Conservation (phyloP, 35 echinoderm and acorn worm species). For the Apostichopus parvimensis region DNA sequence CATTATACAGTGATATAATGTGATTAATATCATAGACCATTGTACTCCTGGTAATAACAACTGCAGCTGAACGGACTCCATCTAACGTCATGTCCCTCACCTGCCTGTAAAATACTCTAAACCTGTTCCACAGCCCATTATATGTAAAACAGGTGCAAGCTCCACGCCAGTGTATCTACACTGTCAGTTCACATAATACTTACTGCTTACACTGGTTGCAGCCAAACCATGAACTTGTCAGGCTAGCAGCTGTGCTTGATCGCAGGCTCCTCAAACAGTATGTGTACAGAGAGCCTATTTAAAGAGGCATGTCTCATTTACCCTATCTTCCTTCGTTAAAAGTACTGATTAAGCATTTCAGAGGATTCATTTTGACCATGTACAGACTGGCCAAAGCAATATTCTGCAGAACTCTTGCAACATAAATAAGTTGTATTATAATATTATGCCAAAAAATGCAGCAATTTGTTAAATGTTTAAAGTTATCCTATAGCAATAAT, state of each 20-base stretch:
- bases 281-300: neutral
- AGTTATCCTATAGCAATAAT: too few species aligned
- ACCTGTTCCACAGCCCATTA: conserved; percentile 39
- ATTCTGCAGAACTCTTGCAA: too few species aligned
- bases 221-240: conserved; percentile 42
- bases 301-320: neutral
- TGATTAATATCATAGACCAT: too few species aligned
- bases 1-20: too few species aligned
- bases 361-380: too few species aligned
- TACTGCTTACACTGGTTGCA: neutral
- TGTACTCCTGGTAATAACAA: neutral
- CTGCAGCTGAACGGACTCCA: conserved; percentile 4
- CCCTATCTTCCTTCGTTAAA: too few species aligned
- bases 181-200: neutral
- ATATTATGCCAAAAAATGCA: too few species aligned
- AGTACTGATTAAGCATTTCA: too few species aligned
- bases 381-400: too few species aligned
- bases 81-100: conserved; percentile 26
- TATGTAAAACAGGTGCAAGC: conserved; percentile 52
- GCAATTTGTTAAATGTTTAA: too few species aligned
- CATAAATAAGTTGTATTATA: too few species aligned
- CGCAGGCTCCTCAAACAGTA: conserved; percentile 9
- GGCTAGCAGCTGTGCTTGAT: conserved; percentile 33
- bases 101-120: conserved; percentile 22
- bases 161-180: neutral